Base-by-base conservation (phyloP, 2,797 vertebrate genomes). In the Babyrousa celebensis region DNA sequence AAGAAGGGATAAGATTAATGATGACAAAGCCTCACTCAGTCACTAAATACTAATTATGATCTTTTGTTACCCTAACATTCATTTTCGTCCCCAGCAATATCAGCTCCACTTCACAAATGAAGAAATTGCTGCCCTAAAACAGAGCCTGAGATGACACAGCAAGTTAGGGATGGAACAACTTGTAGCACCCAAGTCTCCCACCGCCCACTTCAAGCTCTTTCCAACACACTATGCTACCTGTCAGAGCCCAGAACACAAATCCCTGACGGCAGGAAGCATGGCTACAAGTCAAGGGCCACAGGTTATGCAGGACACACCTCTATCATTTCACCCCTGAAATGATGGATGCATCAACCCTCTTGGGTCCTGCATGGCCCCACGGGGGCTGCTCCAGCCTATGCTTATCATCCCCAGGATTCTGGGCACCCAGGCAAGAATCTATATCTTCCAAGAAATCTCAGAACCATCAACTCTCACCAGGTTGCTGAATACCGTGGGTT, bases 361-460 rank as follows among this genome's bases (percentile, higher is more conserved):
- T 9, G 23, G 29, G 36, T 74, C 74, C 36, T 52, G 11, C 40
- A 43, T 20, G 32, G 74, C 36, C 23, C 36, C 25, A 3, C 0
- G 0, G 27, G n/a, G 58, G 36, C 8, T 11, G 36, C 65, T 79
- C 17, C 21, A 9, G 21, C 11, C 62, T n/a, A 48, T 0, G 0
- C 15, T n/a, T 43, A 23, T 62, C 43, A 65, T 36, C 21, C 82
- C 18, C 43, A 83, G 77, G 18, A 71, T 23, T 78, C 29, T 4
- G 21, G 4, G 56, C 36, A 72, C 20, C 36, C 67, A 90, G 25
- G 6, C 18, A 72, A 80, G 80, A 67, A 67, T 67, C 43, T 36
- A 1, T 40, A 63, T 23, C 43, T 79, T 85, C 85, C 67, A 40
- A 29, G 65, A 83, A 68, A 75, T 56, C 40, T 82, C 21, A 88